Conservation (phyloP, 2,113 vertebrate genomes). For the Aythya baeri region DNA sequence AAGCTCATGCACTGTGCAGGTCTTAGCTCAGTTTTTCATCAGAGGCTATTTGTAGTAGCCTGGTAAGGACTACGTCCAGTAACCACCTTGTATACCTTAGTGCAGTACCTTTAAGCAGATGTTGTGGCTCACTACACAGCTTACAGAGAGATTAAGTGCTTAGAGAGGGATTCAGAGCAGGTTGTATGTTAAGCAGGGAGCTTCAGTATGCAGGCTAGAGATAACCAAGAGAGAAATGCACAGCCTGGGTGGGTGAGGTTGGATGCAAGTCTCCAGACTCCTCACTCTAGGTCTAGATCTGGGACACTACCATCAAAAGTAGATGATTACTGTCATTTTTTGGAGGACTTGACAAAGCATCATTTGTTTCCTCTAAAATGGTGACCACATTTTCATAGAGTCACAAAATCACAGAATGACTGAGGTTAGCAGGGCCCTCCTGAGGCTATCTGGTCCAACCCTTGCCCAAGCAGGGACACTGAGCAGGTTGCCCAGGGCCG, state of each 20-base stretch:
- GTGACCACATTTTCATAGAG: background rate
- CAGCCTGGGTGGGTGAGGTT: background rate
- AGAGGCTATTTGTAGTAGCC: background rate
- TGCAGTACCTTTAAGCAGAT: background rate
- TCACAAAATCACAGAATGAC: background rate
- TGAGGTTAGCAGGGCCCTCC: background rate
- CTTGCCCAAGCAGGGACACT: background rate
- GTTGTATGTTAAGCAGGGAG: background rate
- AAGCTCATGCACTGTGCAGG: background rate
- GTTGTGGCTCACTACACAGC: background rate
- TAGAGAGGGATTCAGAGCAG: background rate
- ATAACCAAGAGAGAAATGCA: background rate
- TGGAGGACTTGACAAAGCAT: background rate
- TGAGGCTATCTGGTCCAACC: background rate
- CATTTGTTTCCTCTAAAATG: background rate
- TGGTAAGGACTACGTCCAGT: background rate
- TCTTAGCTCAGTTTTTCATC: background rate
- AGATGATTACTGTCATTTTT: background rate
- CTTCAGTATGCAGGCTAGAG: background rate
- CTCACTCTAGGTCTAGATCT: background rate
- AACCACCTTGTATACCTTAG: background rate
- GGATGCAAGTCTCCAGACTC: background rate
- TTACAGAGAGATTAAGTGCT: background rate
- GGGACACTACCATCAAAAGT: background rate
- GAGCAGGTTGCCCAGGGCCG: background rate